These are phyloP conservation scores for Strigamia maritima DNA, from an alignment of 2,888 invertebrate genomes.

Conservation along the genomic window DNA sequence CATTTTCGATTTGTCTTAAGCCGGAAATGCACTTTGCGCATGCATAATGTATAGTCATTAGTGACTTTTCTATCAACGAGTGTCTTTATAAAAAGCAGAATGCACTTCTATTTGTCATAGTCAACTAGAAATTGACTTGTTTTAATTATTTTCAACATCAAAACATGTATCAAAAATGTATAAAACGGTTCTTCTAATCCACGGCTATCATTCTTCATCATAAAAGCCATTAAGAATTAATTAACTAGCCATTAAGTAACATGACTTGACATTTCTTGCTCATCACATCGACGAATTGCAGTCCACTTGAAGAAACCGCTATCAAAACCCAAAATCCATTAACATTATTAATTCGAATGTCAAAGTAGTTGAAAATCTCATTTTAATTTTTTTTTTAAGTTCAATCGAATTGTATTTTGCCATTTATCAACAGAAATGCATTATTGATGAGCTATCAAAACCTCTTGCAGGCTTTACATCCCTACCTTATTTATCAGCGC, in stretches of 20 bases:
- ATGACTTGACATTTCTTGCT: not conserved
- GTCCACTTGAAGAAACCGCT: not conserved
- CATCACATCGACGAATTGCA: not conserved
- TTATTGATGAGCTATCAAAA: not conserved
- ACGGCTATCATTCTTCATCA: not conserved
- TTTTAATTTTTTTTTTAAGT: not conserved
- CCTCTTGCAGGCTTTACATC: not conserved
- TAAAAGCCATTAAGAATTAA: not conserved
- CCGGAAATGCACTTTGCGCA: too few relatives aligned
- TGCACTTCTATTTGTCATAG: too few relatives aligned
- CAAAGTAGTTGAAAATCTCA: not conserved
- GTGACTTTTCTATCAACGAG: too few relatives aligned
- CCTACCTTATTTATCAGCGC: not conserved
- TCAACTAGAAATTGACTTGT: too few relatives aligned
- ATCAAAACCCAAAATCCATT: not conserved
- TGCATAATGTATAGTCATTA: too few relatives aligned
- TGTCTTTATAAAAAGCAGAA: too few relatives aligned
- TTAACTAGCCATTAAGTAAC: not conserved
- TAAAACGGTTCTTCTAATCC: not conserved
- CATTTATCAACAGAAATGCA: not conserved
- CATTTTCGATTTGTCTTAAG: too few relatives aligned
- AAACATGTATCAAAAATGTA: not conserved
- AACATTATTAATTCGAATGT: not conserved
- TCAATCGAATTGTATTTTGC: not conserved
- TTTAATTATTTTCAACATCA: not conserved